Base-by-base conservation (phyloP, 2,113 vertebrate species). In the Bothrops jararaca region DNA sequence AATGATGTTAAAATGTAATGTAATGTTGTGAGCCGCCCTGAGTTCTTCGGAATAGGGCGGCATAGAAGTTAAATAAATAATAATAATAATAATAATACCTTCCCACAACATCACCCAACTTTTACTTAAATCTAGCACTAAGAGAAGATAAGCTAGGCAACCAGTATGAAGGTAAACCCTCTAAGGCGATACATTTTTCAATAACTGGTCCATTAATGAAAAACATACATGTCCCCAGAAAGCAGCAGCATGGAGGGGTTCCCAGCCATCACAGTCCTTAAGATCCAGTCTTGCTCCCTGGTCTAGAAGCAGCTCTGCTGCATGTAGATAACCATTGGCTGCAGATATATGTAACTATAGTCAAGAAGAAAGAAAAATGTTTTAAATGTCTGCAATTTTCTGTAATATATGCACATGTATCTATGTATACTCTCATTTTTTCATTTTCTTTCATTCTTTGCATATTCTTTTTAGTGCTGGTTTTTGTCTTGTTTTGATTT, bases 161-260 rank as follows among this genome's bases (percentile, higher is more conserved):
- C 18, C 34, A 3, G 0, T 80, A 22, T 39, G 20, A 80, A 80
- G 34, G 1, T 22, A 22, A 18, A 80, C 34, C 34, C 74, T 34
- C 7, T 42, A 80, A 42, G 34, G 34, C 34, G 3, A 80, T 18
- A 80, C 20, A 10, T 3, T 80, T 42, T 42, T 42, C 34, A 80
- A 42, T 80, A 80, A 80, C 24, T 29, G 54, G 34, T 13, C 29
- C 80, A 1, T 4, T 91, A 93, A 0, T 2, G 89, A 86, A 94
- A 93, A 48, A 92, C 57, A 96, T 95, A 99, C 99, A 98, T 99
- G 99, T 96, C 99, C 99, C 99, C 99, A 99, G 98, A 99, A 99
- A 8, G 99, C 98, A 74, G 99, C 99, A 34, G 99, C 99, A 0
- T 99, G 99, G 86, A 99, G 98, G 26, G 99, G 99, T 95, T 99